These are phyloP conservation scores for Molorchus minor DNA, from an alignment of 2,888 invertebrate species.

Conservation along the genomic window DNA sequence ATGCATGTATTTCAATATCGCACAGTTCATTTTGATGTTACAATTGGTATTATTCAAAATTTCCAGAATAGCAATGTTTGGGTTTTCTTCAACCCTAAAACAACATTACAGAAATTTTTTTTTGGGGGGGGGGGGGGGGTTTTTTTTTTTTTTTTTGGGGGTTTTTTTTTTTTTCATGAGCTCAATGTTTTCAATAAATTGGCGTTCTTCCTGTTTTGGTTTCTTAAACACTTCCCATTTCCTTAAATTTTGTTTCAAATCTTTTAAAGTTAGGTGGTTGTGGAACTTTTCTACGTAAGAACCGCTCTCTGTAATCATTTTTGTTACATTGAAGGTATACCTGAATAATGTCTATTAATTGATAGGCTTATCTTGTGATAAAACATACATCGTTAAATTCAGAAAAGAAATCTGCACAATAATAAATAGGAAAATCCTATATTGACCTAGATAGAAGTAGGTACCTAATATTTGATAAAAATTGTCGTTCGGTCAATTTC, in stretches of 20 bases:
- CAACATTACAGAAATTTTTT: too few species aligned
- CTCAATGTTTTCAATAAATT: not conserved
- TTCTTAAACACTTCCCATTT: not conserved
- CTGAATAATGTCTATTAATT: slow-evolving; percentile 1
- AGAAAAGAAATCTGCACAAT: too few species aligned
- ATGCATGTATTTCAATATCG: slow-evolving; percentile 2
- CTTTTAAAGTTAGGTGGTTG: not conserved
- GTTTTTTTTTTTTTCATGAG: too few species aligned
- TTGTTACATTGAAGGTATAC: not conserved
- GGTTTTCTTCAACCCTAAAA: not conserved
- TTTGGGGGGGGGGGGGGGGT: too few species aligned
- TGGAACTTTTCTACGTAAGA: not conserved
- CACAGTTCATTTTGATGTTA: not conserved
- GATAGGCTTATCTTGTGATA: too few species aligned
- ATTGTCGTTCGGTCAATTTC: too few species aligned
- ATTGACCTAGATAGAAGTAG: too few species aligned
- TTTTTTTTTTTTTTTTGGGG: too few species aligned
- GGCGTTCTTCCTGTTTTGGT: slow-evolving; percentile 8
- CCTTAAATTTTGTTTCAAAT: slow-evolving; percentile 1
- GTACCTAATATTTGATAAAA: too few species aligned
- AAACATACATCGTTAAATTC: too few species aligned
- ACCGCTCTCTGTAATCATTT: slow-evolving; percentile 3
- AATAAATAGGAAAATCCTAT: too few species aligned
- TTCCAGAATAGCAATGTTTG: not conserved
- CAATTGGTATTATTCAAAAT: slow-evolving; percentile 7